These are phyloP conservation scores for Rhinolophus ferrumequinum DNA, from an alignment of 2,113 vertebrate species.

Conservation along the genomic window DNA sequence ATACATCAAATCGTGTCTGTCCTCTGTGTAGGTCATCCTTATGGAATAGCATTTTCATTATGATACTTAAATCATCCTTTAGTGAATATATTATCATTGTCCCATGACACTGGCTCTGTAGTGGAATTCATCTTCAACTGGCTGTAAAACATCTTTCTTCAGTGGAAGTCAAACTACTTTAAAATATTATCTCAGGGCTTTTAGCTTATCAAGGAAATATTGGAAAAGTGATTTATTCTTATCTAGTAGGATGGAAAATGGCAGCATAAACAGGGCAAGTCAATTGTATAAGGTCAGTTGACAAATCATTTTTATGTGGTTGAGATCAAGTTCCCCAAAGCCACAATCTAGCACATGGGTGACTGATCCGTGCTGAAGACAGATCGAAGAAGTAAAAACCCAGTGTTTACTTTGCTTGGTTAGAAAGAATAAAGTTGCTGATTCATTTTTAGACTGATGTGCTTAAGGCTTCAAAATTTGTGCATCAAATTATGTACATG, in stretches of 20 bases:
- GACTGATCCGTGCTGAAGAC: background rate
- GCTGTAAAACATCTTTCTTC: background rate
- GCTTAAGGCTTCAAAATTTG: background rate
- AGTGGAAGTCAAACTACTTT: background rate
- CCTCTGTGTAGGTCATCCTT: background rate
- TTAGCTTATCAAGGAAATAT: slow-evolving; percentile 27
- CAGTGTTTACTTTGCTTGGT: background rate
- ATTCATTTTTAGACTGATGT: background rate
- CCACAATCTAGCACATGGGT: background rate
- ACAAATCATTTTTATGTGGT: slow-evolving; percentile 26
- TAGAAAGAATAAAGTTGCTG: background rate
- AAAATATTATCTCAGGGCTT: slow-evolving; percentile 23
- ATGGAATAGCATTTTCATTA: background rate
- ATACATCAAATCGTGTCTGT: background rate
- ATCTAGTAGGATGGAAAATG: background rate
- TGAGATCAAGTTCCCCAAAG: background rate
- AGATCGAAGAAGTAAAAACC: background rate
- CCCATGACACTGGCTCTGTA: background rate
- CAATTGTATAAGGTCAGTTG: background rate
- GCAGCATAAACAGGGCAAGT: background rate
- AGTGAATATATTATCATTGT: background rate
- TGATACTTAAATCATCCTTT: background rate
- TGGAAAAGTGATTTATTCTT: slow-evolving; percentile 51
- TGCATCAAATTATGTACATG: background rate
- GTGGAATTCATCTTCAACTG: background rate